A percentile compares a stretch with the other conserved stretches of the same genome.
These are phyloP conservation scores for Drosophila setosimentum DNA, from an alignment of 2,888 invertebrate genomes.

Conservation along the genomic window DNA sequence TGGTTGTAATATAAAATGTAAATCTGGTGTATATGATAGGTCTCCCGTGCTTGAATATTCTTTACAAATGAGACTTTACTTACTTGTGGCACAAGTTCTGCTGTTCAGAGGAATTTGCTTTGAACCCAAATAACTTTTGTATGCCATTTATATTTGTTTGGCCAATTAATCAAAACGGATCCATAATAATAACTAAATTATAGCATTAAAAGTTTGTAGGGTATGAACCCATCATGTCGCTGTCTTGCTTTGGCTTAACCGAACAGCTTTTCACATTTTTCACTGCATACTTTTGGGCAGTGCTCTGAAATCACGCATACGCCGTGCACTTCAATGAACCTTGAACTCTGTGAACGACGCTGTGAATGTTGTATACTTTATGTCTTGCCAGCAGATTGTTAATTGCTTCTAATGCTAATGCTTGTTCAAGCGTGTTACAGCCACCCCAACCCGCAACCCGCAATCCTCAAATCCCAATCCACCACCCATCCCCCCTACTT, in stretches of 20 bases:
- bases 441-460: background rate
- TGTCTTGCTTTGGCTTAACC: background rate
- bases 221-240: background rate
- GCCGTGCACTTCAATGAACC: slow-evolving; percentile 46
- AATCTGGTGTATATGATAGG: background rate
- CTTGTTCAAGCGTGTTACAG: slow-evolving; percentile 34
- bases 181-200: background rate
- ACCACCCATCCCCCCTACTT: too few relatives aligned
- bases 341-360: slow-evolving; percentile 41
- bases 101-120: background rate
- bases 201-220: background rate
- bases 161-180: background rate
- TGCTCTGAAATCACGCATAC: slow-evolving; percentile 45
- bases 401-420: slow-evolving; percentile 67
- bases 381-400: slow-evolving; percentile 53
- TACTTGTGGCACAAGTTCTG: background rate
- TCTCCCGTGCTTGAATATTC: background rate
- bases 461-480: background rate
- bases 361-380: slow-evolving; percentile 43
- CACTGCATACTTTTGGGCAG: slow-evolving; percentile 63
- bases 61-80: background rate
- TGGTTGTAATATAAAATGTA: background rate
- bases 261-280: slow-evolving; percentile 17
- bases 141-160: background rate
- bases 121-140: background rate